Evolutionary conservation across 2,113 vertebrate species (phyloP), one percentile per base, ranked within the genome.

Genomic region (Erythrolamprus reginae): DNA sequence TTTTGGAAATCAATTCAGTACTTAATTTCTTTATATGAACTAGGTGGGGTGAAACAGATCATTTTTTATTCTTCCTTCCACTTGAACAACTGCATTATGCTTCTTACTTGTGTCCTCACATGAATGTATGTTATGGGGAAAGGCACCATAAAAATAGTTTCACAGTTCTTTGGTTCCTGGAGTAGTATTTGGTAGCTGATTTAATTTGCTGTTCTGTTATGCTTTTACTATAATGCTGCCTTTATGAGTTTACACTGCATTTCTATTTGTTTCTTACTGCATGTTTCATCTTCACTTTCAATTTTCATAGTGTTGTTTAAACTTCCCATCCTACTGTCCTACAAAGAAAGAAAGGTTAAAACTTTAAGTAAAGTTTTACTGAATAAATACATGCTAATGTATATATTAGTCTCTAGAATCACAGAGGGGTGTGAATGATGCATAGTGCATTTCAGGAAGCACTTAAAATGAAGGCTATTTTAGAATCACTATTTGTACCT

Each of bases 91-190:
- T 53, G 56, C 82, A 0, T 0, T 48, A 42, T 24, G 61, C 87
- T 87, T 90, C 86, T 90, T 86, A 92, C 38, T 88, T 92, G 89
- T 89, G 33, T 77, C 42, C 70, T 42, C 70, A 77, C 17, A 77
- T 21, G 33, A 42, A 77, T 77, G 70, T 38, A 77, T 42, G 21
- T 7, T 3, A 38, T 42, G 70, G 17, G 7, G n/a, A 38, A 42
- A 77, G 8, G n/a, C 23, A 90, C 55, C 52, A 70, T 6, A 17
- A 23, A 86, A 19, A 48, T 23, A 8, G 83, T 12, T 50, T 61
- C 47, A 65, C 26, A 56, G n/a, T 61, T 90, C 47, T 85, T 52
- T 52, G 48, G 12, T 38, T 53, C 7, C 5, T 47, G 42, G 19
- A 4, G 0, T 83, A 51, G 6, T 33, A 48, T 85, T 33, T 51